Conservation (phyloP, 23 tunicate genomes). For the Ciona savignyi region DNA sequence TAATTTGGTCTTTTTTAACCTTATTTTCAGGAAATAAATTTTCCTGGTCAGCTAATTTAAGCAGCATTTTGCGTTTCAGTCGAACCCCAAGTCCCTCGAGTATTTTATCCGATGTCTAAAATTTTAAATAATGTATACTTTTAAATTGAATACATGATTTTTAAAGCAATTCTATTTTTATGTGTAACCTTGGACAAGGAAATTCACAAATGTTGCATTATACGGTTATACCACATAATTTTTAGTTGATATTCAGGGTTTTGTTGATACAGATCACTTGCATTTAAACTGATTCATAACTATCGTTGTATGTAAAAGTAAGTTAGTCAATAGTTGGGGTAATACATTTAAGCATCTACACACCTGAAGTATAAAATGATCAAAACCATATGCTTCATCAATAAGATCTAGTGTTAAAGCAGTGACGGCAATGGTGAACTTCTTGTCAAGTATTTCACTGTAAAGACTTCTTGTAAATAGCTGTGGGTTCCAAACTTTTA, state of each 20-base stretch:
- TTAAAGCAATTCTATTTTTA: no score
- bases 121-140: no score
- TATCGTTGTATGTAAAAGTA: no score
- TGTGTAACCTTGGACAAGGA: no score
- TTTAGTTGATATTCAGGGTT: no score
- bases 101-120: slow-evolving; percentile 42
- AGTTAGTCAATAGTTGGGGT: no score
- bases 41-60: slow-evolving; percentile 37
- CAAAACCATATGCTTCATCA: slow-evolving; percentile 83
- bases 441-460: slow-evolving; percentile 67
- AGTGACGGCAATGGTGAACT: slow-evolving; percentile 39
- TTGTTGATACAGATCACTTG: no score
- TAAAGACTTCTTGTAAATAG: slow-evolving; percentile 18
- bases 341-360: no score
- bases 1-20: slow-evolving; percentile 25
- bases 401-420: slow-evolving; percentile 55
- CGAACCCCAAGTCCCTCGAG: slow-evolving; percentile 44
- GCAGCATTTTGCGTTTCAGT: slow-evolving; percentile 69
- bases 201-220: no score
- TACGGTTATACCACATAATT: no score
- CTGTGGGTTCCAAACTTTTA: slow-evolving; percentile 30
- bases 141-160: no score
- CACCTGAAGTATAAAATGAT: slow-evolving; percentile 67
- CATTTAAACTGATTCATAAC: no score
- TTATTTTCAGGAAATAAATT: slow-evolving; percentile 47